Conservation (phyloP, 2,888 invertebrate species). For the Hemaris fuciformis region DNA sequence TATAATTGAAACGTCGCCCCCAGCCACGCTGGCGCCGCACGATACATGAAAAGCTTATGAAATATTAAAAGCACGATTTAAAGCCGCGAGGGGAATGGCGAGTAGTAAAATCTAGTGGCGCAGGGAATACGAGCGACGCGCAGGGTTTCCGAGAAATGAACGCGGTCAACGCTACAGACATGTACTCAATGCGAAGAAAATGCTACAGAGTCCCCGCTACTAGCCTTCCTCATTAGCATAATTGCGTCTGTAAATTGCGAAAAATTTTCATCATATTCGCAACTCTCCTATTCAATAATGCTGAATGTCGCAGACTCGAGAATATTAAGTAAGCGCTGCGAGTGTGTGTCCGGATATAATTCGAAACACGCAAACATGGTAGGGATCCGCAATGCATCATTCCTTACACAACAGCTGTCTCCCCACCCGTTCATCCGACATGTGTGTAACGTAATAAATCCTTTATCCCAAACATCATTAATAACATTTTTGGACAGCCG, state of each 20-base stretch:
- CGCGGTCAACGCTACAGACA: conserved; percentile 41
- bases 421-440: conserved; percentile 20
- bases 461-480: conserved; percentile 18
- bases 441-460: conserved; percentile 20
- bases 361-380: conserved; percentile 51
- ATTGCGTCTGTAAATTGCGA: conserved; percentile 29
- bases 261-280: conserved; percentile 21
- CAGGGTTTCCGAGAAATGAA: conserved; percentile 42
- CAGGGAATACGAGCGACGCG: conserved; percentile 44
- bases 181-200: conserved; percentile 37
- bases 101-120: background rate
- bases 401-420: conserved; percentile 30
- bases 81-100: conserved; percentile 36
- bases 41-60: conserved; percentile 73
- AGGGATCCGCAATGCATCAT: conserved; percentile 65
- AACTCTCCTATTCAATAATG: background rate
- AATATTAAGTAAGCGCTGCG: background rate
- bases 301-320: background rate
- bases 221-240: conserved; percentile 53
- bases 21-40: conserved; percentile 68
- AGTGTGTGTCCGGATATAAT: conserved; percentile 35
- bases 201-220: conserved; percentile 40
- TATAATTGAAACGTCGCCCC: conserved; percentile 54
- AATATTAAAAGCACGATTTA: conserved; percentile 63
- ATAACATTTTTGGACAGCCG: background rate